Evolutionary conservation across 2,888 invertebrate genomes (phyloP), one percentile per base, ranked within the genome.

Genomic region (Melangyna quadrimaculata): DNA sequence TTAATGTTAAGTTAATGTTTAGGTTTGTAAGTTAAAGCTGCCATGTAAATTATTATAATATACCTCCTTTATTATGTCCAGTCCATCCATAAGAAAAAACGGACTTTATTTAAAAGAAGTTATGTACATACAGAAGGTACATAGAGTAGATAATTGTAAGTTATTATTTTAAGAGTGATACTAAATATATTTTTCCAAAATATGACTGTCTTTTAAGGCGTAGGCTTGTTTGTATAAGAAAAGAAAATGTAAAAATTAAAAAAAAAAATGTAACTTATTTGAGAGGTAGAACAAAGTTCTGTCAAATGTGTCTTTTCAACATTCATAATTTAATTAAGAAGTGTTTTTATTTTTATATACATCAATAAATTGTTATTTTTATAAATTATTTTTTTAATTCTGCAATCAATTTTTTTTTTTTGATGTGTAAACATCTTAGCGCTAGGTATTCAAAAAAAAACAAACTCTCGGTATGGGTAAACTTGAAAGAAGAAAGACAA

Each of bases 91-190:
- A n/a, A n/a, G 22, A 35, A 14, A 51, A 63, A 22, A 37, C 14
- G 61, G 40, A 61, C 40, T 27, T 35, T 57, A 22, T 22, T 35
- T 19, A 6, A 35, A n/a, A n/a, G 51, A n/a, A n/a, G n/a, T n/a
- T 27, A 24, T 8, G 14, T 14, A 51, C 3, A 91, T 72, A 88
- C 89, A 6, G 89, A 89, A 87, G 77, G 77, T 8, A 71, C 77
- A 4, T 24, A 9, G 19, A 48, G 10, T 22, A n/a, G n/a, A n/a
- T n/a, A 22, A 6, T 22, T 22, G 0, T 19, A 10, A 45, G n/a
- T n/a, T n/a, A 10, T 10, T 10, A 22, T 45, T 51, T 0, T 51
- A 51, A 51, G 48, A 51, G 48, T 51, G 48, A 51, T 51, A 24
- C 6, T 14, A 12, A 3, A 0, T 27, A 4, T 4, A 3, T 17